Percentiles rank a stretch among this genome's conserved stretches.
These are phyloP conservation scores for Eueides isabella DNA, from an alignment of 1,140 invertebrate species.

Conservation along the genomic window DNA sequence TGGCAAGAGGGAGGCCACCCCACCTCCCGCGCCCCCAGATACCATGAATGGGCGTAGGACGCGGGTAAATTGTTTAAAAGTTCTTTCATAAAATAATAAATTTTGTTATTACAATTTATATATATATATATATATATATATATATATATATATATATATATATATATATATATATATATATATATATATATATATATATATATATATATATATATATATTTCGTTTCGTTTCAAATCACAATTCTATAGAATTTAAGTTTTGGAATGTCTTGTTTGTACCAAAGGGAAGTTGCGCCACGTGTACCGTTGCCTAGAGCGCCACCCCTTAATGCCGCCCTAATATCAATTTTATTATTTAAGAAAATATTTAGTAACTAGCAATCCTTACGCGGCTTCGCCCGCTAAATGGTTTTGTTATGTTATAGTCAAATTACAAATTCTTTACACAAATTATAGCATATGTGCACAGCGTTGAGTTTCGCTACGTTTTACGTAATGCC, in stretches of 20 bases:
- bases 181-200: too few relatives aligned
- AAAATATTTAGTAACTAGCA: neutral
- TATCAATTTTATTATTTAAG: conserved; percentile 14
- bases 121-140: too few relatives aligned
- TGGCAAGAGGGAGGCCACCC: neutral
- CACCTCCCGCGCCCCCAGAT: neutral
- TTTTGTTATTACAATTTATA: neutral
- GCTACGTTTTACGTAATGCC: too few relatives aligned
- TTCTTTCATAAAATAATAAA: neutral
- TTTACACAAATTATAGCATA: too few relatives aligned
- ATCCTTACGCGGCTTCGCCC: too few relatives aligned
- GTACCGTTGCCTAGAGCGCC: conserved; percentile 17
- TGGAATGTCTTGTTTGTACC: neutral
- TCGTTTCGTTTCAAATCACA: too few relatives aligned
- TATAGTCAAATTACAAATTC: too few relatives aligned
- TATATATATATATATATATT: too few relatives aligned
- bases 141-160: too few relatives aligned
- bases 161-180: too few relatives aligned
- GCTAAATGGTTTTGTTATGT: too few relatives aligned
- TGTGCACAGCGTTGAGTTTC: too few relatives aligned
- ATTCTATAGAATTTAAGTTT: neutral
- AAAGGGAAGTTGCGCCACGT: conserved; percentile 16
- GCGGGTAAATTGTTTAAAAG: neutral
- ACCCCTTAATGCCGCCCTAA: neutral
- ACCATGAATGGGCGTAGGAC: neutral